Base-by-base conservation (phyloP, 2,113 vertebrate genomes). In the Ursus arctos region DNA sequence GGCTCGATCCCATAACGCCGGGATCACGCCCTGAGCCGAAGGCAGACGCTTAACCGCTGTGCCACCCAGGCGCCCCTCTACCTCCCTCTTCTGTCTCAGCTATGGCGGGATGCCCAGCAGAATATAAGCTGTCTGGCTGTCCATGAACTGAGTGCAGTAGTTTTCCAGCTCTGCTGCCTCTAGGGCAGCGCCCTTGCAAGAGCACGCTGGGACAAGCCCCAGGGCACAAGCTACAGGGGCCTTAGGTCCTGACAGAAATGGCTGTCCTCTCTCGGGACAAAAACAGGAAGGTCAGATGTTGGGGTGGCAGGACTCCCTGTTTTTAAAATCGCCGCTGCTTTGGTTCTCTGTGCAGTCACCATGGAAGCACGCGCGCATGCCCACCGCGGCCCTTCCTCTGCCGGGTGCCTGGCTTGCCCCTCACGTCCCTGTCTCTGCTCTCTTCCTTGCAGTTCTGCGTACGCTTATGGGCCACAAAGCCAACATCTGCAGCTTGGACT, bases 401-500 rank as follows among this genome's bases (percentile, higher is more conserved):
- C n/a, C 0, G 0, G 31, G 47, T 2, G 1, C 2, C 91, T 36
- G 2, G 1, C 18, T 6, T 2, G 21, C 53, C 65, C 43, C 85
- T 94, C 47, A 72, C 0, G 0, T 71, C 18, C 0, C 0, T 14
- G 26, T 14, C 53, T 97, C 47, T 93, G 13, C 93, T 91, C 49
- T 55, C 94, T 67, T 8, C 90, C 96, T 92, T 47, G 31, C 96
- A 99, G 99, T 99, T 98, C 98, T 99, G 51, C 99, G 99, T 71
- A 99, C 99, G 0, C 98, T 99, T 93, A 99, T 99, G 85, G 99
- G 99, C 91, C 99, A 99, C 98, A 99, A 99, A 98, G 99, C 99
- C 0, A 99, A 99, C 96, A 99, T 99, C 97, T 99, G 99, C 98
- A 99, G 99, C 97, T 99, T 99, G 79, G 99, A 99, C 87, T 99